phyloP scores from a whole-genome alignment of 2,113 vertebrate genomes.

The Heteronetta atricapilla region DNA sequence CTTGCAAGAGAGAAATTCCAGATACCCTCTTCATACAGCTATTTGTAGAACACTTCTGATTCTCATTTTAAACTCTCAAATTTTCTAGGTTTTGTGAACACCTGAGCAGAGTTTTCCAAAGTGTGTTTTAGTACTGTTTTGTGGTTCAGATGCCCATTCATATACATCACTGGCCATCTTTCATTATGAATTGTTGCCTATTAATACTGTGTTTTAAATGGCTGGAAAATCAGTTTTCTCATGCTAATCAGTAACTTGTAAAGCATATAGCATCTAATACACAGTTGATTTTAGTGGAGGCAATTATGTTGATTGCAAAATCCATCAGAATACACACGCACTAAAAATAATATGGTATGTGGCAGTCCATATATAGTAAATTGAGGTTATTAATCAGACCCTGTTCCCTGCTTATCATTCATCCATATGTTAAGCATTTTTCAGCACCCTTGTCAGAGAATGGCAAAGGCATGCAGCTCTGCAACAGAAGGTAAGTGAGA shows the following conservation, averaged over 20 bases:
- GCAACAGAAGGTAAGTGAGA: neutral
- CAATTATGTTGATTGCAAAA: constrained; percentile 62
- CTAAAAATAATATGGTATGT: constrained; percentile 46
- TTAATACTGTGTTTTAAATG: neutral
- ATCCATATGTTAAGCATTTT: neutral
- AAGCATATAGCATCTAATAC: neutral
- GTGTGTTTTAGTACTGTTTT: neutral
- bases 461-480: fast-evolving
- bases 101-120: neutral
- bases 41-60: neutral
- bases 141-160: neutral
- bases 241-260: constrained; percentile 5
- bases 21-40: neutral
- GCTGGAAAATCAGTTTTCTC: neutral
- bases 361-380: constrained; percentile 48
- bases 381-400: constrained; percentile 39
- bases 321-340: constrained; percentile 27
- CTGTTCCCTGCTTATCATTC: neutral
- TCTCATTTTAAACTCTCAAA: neutral
- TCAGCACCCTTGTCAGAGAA: neutral
- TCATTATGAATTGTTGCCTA: neutral
- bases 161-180: neutral
- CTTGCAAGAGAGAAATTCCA: neutral
- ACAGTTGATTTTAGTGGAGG: constrained; percentile 28
- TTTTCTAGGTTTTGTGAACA: neutral